Evolutionary conservation across 2,888 invertebrate species (phyloP), one percentile per base, ranked within the genome.

Genomic region (Orthosia incerta): DNA sequence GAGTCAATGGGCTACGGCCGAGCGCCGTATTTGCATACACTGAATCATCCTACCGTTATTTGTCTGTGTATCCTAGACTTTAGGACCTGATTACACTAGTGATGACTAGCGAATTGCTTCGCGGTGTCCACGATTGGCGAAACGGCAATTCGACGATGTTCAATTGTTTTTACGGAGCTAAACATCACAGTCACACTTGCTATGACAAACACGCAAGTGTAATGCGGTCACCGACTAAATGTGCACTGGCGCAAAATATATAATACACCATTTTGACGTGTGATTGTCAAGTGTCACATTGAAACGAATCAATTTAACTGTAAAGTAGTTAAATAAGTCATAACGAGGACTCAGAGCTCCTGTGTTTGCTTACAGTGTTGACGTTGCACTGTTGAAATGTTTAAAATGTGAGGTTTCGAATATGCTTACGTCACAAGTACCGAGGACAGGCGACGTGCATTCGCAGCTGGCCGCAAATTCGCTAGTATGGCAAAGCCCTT

Each of bases 11-110:
- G 80, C 64, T 74, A 51, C 18, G 76, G 60, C 75, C 53, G 57
- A 80, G 74, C 74, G 80, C 73, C 79, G 76, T 90, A 91, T 92
- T 92, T 90, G 89, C 89, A 90, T 92, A 91, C 86, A 87, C 89
- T 90, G 89, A 91, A 89, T 93, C 91, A 93, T 80, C 74, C 76
- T 72, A 86, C 88, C 83, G 89, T 89, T 89, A 89, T 78, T 81
- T 81, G 85, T 74, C 60, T 84, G 84, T 69, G 81, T 76, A 79
- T 65, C 73, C 71, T 87, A 80, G 71, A 78, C 74, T 84, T 76
- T 60, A 75, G 74, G 83, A 67, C 59, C 51, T 18, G 67, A 78
- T 78, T 50, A 80, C 68, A 82, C 83, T 45, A 48, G 26, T 50
- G n/a, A 20, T 65, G 80, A 69, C 53, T 23, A 31, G 31, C 16